Base-by-base conservation (phyloP, 1,140 invertebrate species). In the Orchesella cincta region DNA sequence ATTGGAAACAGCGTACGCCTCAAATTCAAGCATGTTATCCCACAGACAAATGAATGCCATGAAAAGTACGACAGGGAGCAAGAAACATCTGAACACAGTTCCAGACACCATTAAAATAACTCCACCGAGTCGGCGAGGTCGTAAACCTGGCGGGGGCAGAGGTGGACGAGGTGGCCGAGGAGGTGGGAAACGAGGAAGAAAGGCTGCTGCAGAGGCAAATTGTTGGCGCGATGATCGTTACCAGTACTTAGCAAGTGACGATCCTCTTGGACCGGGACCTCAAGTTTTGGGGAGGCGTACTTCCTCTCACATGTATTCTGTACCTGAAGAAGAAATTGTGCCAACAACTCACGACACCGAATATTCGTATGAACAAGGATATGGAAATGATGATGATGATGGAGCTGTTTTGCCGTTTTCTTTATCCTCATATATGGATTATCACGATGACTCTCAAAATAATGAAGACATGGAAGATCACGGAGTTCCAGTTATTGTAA, bases 221-320 rank as follows among this genome's bases (percentile, higher is more conserved):
- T 67, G 31, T 31, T 67, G 62, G 62, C 26, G 62, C 1, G 62
- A 67, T 67, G 62, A 67, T 23, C 62, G 62, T 5, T 67, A 67
- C n/a, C 62, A 67, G 29, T 67, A 57, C 23, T 57, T 67, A 8
- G 2, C 62, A 29, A n/a, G n/a, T n/a, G n/a, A n/a, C n/a, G n/a
- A n/a, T n/a, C n/a, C n/a, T n/a, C n/a, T n/a, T n/a, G n/a, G n/a
- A n/a, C 26, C 29, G 3, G 62, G 62, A 29, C 8, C 3, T n/a
- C 2, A 29, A 31, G n/a, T n/a, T 12, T 3, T 67, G 62, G 62
- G 62, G 33, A 29, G 33, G 8, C 3, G 8, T 14, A 18, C 52
- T 18, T 57, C 52, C 5, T 57, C 52, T 5, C 62, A 67, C 3
- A 31, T 33, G 28, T 29, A 67, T 23, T 8, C 8, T n/a, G 62